Conservation (phyloP, 2,113 vertebrate species). For the Nesoenas mayeri region DNA sequence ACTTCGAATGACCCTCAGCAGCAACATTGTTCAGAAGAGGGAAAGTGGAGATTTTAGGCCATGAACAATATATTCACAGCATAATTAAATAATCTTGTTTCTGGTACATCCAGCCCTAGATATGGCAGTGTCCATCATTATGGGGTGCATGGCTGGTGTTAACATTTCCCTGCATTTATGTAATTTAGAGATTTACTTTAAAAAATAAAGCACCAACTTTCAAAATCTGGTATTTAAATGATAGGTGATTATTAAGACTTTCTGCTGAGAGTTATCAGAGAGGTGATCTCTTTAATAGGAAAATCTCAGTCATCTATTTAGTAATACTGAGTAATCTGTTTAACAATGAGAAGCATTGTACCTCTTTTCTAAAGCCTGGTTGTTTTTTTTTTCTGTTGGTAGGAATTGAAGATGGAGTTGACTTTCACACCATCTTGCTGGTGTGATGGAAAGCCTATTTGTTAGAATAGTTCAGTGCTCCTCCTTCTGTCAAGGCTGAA, state of each 20-base stretch:
- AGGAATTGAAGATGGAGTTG: not conserved
- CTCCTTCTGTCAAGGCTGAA: not conserved
- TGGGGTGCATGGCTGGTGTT: not conserved
- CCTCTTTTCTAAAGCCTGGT: not conserved
- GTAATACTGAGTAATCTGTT: not conserved
- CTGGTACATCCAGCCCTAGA: not conserved
- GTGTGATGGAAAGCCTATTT: not conserved
- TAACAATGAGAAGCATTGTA: not conserved
- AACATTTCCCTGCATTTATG: not conserved
- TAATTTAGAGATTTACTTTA: not conserved
- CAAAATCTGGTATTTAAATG: not conserved
- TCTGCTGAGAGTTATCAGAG: not conserved
- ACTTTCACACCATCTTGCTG: not conserved
- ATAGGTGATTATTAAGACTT: not conserved
- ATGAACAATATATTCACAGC: not conserved
- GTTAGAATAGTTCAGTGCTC: not conserved
- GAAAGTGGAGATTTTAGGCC: not conserved
- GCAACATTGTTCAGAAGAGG: rapidly evolving
- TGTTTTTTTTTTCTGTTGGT: not conserved
- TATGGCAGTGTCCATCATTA: not conserved
- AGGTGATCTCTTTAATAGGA: not conserved
- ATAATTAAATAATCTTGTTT: not conserved
- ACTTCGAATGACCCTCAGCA: not conserved
- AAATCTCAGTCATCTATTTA: not conserved
- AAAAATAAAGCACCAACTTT: not conserved